These are phyloP conservation scores for Leuciscus waleckii DNA, from an alignment of 2,797 vertebrate genomes.

Conservation along the genomic window DNA sequence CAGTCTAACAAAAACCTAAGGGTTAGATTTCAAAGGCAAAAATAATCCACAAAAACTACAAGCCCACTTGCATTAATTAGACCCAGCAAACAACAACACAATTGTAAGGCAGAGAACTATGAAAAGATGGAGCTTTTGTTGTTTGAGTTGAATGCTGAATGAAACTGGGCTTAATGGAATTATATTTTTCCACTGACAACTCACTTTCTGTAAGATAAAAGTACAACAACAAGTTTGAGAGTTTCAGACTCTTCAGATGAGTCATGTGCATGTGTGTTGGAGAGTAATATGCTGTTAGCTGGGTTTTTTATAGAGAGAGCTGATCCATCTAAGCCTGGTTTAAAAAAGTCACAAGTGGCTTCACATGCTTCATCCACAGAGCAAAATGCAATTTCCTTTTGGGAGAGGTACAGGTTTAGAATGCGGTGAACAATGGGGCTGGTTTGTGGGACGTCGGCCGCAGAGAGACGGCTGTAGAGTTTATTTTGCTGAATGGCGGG, in stretches of 20 bases:
- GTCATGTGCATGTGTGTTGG: neutral
- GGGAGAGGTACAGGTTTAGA: constrained; percentile 62
- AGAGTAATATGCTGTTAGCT: constrained; percentile 35
- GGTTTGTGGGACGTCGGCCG: constrained; percentile 56
- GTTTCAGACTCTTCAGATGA: constrained; percentile 26
- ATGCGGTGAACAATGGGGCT: constrained; percentile 67
- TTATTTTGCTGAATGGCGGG: constrained; percentile 19
- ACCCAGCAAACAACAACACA: constrained; percentile 45
- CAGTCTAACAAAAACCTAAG: constrained; percentile 23
- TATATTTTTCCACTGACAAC: neutral
- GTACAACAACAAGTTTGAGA: constrained; percentile 14
- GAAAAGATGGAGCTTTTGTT: constrained; percentile 50
- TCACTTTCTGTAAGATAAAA: constrained; percentile 5
- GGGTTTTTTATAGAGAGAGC: constrained; percentile 49
- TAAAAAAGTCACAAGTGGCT: constrained; percentile 61
- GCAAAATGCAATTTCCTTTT: constrained; percentile 66
- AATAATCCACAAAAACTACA: constrained; percentile 50
- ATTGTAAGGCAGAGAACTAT: constrained; percentile 32
- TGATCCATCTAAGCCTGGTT: constrained; percentile 58
- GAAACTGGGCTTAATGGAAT: constrained; percentile 6
- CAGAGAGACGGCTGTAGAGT: constrained; percentile 19
- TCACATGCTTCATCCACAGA: constrained; percentile 65
- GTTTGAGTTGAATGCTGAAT: constrained; percentile 8
- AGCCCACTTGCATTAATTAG: constrained; percentile 53
- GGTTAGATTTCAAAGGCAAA: constrained; percentile 51